Percentiles rank a stretch among this genome's conserved stretches.
phyloP scores from a whole-genome alignment of 2,888 invertebrate species.

The Yponomeuta evonymella region DNA sequence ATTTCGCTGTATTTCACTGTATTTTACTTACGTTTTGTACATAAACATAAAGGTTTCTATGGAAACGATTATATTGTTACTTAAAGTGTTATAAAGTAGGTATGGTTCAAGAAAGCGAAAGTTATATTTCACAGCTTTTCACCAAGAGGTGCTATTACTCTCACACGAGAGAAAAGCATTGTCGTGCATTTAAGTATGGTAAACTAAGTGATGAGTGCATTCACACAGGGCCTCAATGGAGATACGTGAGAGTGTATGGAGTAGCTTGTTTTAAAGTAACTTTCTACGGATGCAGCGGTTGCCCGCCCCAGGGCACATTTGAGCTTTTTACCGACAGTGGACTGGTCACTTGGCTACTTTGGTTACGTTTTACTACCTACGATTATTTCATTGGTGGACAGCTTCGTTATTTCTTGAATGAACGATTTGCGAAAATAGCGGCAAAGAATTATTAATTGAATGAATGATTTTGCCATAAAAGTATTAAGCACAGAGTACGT shows the following conservation, averaged over 20 bases:
- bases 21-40: too few relatives aligned
- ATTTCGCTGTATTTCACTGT: too few relatives aligned
- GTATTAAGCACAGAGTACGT: not conserved
- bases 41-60: too few relatives aligned
- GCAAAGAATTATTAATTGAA: not conserved
- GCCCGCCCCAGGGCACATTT: not conserved
- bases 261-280: not conserved
- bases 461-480: not conserved
- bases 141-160: not conserved
- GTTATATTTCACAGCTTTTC: not conserved
- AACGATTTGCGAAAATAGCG: not conserved
- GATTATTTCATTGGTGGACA: not conserved
- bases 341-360: not conserved
- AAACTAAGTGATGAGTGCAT: not conserved
- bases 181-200: not conserved
- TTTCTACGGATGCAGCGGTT: not conserved
- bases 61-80: not conserved
- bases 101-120: not conserved
- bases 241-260: not conserved
- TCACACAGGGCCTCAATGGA: not conserved
- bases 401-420: not conserved
- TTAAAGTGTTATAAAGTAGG: not conserved
- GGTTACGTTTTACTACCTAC: not conserved
- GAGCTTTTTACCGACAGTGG: not conserved
- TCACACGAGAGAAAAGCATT: slow-evolving; percentile 5